These are phyloP conservation scores for Auanema sp. DNA, from an alignment of 2,888 invertebrate genomes.

Conservation along the genomic window DNA sequence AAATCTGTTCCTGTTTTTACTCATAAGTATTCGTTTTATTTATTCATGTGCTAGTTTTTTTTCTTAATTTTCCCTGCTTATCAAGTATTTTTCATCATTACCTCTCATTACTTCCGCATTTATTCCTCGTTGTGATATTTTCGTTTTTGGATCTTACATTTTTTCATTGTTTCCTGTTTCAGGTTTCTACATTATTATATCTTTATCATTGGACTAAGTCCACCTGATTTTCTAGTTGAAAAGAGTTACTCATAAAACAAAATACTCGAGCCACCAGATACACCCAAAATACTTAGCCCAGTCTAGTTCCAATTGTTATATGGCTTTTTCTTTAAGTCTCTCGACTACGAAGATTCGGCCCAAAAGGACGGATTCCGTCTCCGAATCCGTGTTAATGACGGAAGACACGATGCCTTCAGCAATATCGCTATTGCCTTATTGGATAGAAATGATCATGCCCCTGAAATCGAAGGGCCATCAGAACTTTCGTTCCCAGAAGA, in stretches of 20 bases:
- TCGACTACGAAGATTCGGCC: constrained; percentile 90
- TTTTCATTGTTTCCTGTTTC: too few species aligned
- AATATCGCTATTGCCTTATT: constrained; percentile 89
- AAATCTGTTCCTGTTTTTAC: too few species aligned
- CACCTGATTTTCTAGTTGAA: too few species aligned
- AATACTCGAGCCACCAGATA: constrained; percentile 19
- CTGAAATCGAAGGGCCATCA: constrained; percentile 66
- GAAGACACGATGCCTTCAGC: constrained; percentile 92
- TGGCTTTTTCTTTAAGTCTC: constrained; percentile 70
- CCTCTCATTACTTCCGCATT: too few species aligned
- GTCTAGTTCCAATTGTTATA: constrained; percentile 9
- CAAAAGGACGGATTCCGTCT: constrained; percentile 91
- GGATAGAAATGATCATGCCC: constrained; percentile 94
- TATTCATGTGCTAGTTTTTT: too few species aligned
- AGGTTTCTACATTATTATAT: too few species aligned
- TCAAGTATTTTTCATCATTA: too few species aligned
- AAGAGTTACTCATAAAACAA: constrained; percentile 7
- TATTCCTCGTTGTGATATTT: too few species aligned
- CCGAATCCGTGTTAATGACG: constrained; percentile 79
- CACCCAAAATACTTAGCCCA: constrained; percentile 4
- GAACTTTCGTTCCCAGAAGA: constrained; percentile 76
- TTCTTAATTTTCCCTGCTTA: too few species aligned
- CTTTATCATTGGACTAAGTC: too few species aligned
- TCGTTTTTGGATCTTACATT: too few species aligned
- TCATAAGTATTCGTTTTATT: too few species aligned